Evolutionary conservation across 2,888 invertebrate species (phyloP).

Genomic region (Polymixis lichenea): DNA sequence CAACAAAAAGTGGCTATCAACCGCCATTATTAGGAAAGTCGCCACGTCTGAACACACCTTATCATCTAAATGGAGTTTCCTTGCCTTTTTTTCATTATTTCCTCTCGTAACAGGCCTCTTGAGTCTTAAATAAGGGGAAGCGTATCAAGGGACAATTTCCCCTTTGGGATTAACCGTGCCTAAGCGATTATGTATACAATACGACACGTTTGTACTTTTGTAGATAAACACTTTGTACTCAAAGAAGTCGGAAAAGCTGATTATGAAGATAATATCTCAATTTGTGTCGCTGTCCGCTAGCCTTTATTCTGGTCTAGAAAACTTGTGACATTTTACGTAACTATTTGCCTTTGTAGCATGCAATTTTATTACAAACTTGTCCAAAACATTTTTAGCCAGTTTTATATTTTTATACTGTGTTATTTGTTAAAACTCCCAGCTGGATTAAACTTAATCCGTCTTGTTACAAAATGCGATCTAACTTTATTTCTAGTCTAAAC

Average conservation of each 20-base stretch:
- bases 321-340: constrained; percentile 24
- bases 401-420: too few species aligned
- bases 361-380: constrained; percentile 30
- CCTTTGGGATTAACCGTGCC: constrained; percentile 75
- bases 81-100: constrained; percentile 68
- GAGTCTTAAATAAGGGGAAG: constrained; percentile 75
- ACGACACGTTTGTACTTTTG: constrained; percentile 62
- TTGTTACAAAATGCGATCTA: too few species aligned
- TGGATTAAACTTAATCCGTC: too few species aligned
- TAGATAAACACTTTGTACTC: constrained; percentile 64
- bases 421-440: constrained; percentile 7
- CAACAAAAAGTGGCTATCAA: constrained; percentile 53
- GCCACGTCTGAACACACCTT: constrained; percentile 52
- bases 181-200: constrained; percentile 71
- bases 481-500: too few species aligned
- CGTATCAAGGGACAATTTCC: constrained; percentile 85
- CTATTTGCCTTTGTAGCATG: constrained; percentile 27
- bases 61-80: constrained; percentile 60
- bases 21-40: constrained; percentile 45
- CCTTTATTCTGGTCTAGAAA: constrained; percentile 34
- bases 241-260: constrained; percentile 60
- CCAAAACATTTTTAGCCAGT: not conserved
- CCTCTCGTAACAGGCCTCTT: constrained; percentile 57
- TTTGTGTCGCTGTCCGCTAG: constrained; percentile 47
- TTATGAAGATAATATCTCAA: constrained; percentile 63